Evolutionary conservation across 2,113 vertebrate species (phyloP).

Genomic region (Pterocles burchelli): DNA sequence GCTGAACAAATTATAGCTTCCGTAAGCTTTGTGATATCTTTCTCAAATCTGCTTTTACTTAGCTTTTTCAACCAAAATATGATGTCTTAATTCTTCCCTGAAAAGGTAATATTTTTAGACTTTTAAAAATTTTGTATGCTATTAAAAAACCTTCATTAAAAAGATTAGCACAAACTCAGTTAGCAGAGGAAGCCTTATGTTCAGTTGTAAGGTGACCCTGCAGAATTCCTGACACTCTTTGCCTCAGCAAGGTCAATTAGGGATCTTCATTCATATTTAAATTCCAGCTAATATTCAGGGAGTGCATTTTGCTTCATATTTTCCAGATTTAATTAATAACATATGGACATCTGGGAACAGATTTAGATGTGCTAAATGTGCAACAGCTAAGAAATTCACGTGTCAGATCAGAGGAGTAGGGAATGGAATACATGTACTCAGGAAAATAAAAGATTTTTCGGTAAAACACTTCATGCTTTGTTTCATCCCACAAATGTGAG

Average conservation of each 20-base stretch:
- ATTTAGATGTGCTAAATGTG: constrained; percentile 6
- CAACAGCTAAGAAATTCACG: not conserved
- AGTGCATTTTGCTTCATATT: not conserved
- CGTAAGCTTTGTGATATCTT: not conserved
- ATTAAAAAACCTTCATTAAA: not conserved
- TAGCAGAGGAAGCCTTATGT: not conserved
- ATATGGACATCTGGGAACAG: constrained; percentile 33
- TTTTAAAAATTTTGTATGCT: not conserved
- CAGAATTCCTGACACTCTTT: not conserved
- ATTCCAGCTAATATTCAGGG: not conserved
- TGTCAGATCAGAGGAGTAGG: not conserved
- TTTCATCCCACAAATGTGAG: not conserved
- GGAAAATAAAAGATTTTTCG: not conserved
- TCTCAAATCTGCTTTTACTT: not conserved
- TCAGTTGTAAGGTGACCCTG: not conserved
- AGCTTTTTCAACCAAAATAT: not conserved
- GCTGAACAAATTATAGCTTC: not conserved
- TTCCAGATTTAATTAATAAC: constrained; percentile 55
- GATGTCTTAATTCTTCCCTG: not conserved
- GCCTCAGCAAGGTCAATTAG: not conserved
- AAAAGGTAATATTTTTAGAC: not conserved
- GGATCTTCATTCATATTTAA: constrained; percentile 37
- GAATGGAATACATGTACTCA: not conserved
- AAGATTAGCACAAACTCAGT: not conserved
- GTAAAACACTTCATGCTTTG: not conserved